Evolutionary conservation across 1,140 invertebrate species (phyloP), one percentile per base, ranked within the genome.

Genomic region (Artemia franciscana): DNA sequence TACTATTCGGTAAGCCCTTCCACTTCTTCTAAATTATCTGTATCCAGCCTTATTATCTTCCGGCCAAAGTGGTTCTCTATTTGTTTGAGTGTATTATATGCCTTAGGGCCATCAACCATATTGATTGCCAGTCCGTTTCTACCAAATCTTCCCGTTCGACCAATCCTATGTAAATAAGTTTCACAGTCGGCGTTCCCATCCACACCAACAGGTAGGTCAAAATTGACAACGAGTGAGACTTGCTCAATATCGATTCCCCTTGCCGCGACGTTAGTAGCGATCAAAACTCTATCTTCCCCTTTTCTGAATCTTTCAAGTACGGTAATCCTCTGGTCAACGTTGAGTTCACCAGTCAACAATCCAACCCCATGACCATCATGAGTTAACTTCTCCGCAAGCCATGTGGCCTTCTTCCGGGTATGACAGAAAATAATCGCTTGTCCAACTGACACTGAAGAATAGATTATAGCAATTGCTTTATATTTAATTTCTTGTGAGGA

Each of bases 341-440:
- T 85, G 60, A 98, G 76, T 65, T 98, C 93, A 21, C 87, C 86
- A 65, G 88, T 90, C 3, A 99, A 75, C 24, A 98, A 79, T 15
- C 87, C 91, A 3, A 98, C 93, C 21, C 88, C 84, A 74, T 98
- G 91, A 2, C 90, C 91, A 76, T 96, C 91, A 69, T 80, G 78
- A 1, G 78, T 80, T 85, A 98, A 87, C 75, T 88, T 86, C 65
- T 84, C 81, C 21, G 89, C 80, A 18, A 98, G 73, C 90, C 91
- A 96, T 62, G 78, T 74, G 5, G 93, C 93, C 60, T 86, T 92
- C 74, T 81, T 85, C 67, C 86, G 80, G 3, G 91, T 96, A 69
- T 92, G 89, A 77, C 93, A 98, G 75, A 99, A 99, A 70, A 99
- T 97, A 69, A 98, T 98, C 0, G 91, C 89, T 76, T 98, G 93